Percentiles rank a stretch among this genome's conserved stretches.
Evolutionary conservation across 2,797 vertebrate genomes (phyloP).

Genomic region (Diplodus puntazzo): DNA sequence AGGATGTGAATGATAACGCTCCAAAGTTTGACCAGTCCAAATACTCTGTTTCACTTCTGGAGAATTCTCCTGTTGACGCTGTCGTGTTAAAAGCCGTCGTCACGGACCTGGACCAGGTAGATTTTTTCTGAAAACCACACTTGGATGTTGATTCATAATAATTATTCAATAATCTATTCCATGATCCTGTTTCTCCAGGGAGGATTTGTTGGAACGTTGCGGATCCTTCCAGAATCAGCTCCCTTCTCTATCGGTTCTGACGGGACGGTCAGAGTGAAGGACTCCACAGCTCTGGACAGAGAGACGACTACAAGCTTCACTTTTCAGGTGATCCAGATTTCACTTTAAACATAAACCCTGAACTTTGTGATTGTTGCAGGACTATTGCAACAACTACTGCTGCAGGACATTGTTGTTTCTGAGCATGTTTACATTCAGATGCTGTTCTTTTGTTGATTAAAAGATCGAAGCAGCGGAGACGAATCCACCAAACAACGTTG

Average conservation of each 20-base stretch:
- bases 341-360: not conserved
- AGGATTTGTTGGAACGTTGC: slow-evolving; percentile 82
- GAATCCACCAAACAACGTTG: slow-evolving; percentile 6
- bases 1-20: slow-evolving; percentile 82
- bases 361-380: not conserved
- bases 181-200: slow-evolving; percentile 72
- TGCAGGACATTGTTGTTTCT: not conserved
- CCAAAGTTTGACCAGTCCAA: slow-evolving; percentile 74
- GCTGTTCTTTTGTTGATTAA: slow-evolving; percentile 10
- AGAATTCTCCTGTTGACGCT: slow-evolving; percentile 79
- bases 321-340: slow-evolving; percentile 79
- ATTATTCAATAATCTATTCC: not conserved
- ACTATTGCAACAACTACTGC: too few species aligned
- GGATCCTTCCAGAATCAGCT: slow-evolving; percentile 71
- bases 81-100: slow-evolving; percentile 76
- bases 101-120: slow-evolving; percentile 85
- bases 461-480: slow-evolving; percentile 84
- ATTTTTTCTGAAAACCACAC: not conserved
- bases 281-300: slow-evolving; percentile 80
- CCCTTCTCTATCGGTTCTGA: slow-evolving; percentile 80
- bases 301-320: slow-evolving; percentile 68
- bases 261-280: slow-evolving; percentile 81
- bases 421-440: not conserved
- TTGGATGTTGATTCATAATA: too few species aligned
- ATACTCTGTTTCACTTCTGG: slow-evolving; percentile 74